Evolutionary conservation across 2,113 vertebrate species (phyloP), one percentile per base, ranked within the genome.

Genomic region (Paradisaea rubra): DNA sequence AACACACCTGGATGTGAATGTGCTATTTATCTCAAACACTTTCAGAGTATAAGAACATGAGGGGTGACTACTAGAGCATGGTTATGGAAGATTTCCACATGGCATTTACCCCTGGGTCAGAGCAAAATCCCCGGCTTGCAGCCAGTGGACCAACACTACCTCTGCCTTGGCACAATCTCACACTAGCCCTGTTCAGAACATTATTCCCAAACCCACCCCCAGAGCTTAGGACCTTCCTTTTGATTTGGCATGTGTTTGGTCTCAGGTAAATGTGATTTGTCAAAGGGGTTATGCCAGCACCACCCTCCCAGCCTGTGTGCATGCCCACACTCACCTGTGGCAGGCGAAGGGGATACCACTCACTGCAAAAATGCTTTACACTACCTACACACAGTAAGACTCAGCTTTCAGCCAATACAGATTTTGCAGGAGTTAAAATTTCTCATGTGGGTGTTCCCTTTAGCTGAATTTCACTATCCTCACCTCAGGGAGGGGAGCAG

Each of bases 181-280:
- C 2, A 0, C 6, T 9, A 60, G 74, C 8, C 9, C 1, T 1
- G 7, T 23, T 68, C 47, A 69, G 42, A 84, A 39, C 15, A 61
- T 33, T 45, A 14, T n/a, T 79, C 33, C n/a, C 25, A 94, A 89
- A 37, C 5, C 12, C 18, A 35, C 15, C 9, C 45, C 2, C 0
- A 74, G 63, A 76, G 3, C 14, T 85, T n/a, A 39, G 53, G 41
- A 21, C 18, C 8, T 61, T 82, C 20, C 9, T 49, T 79, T 69
- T 53, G 41, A 42, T 50, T 52, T 31, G 42, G 15, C 9, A 68
- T 23, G 4, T 2, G 17, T 39, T 64, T 72, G n/a, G 28, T 49
- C 45, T 72, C 79, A 69, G 49, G 18, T 79, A 72, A 92, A 87
- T 49, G 25, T 0, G 0, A 9, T 56, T 87, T 94, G 16, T 41